phyloP scores from a whole-genome alignment of 2,797 vertebrate genomes.

The Betta splendens region DNA sequence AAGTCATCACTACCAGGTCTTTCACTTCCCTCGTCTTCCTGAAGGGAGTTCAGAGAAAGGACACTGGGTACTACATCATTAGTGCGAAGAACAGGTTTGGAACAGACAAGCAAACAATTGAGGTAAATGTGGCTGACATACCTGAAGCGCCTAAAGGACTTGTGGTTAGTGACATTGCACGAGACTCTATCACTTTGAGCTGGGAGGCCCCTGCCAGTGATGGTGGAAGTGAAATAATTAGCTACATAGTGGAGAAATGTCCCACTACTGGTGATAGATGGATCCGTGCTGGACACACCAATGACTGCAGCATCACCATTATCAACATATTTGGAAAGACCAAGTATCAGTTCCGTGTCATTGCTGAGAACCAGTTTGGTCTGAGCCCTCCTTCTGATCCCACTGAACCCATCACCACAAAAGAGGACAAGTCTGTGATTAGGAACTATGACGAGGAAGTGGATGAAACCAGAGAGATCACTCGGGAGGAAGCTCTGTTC shows the following conservation, averaged over 20 bases:
- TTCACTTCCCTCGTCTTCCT: slow-evolving; percentile 97
- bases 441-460: slow-evolving; percentile 98
- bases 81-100: slow-evolving; percentile 99
- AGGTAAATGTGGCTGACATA: slow-evolving; percentile 95
- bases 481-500: slow-evolving; percentile 86
- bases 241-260: slow-evolving; percentile 96
- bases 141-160: slow-evolving; percentile 93
- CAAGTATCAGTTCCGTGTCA: slow-evolving; percentile 96
- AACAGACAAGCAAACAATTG: slow-evolving; percentile 96
- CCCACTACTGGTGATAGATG: slow-evolving; percentile 93
- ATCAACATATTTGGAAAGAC: slow-evolving; percentile 97
- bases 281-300: slow-evolving; percentile 93
- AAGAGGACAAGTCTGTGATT: slow-evolving; percentile 93
- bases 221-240: slow-evolving; percentile 91
- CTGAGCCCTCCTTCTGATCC: slow-evolving; percentile 89
- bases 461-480: slow-evolving; percentile 89
- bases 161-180: slow-evolving; percentile 87
- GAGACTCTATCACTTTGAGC: slow-evolving; percentile 94
- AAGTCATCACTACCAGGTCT: slow-evolving; percentile 97
- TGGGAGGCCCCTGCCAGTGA: slow-evolving; percentile 94
- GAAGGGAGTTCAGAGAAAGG: slow-evolving; percentile 94
- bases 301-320: slow-evolving; percentile 90
- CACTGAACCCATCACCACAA: slow-evolving; percentile 93
- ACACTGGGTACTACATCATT: slow-evolving; percentile 95
- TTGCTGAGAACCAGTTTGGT: slow-evolving; percentile 96